Evolutionary conservation across 2,888 invertebrate species (phyloP).

Genomic region (Dermolepida albohirtum): DNA sequence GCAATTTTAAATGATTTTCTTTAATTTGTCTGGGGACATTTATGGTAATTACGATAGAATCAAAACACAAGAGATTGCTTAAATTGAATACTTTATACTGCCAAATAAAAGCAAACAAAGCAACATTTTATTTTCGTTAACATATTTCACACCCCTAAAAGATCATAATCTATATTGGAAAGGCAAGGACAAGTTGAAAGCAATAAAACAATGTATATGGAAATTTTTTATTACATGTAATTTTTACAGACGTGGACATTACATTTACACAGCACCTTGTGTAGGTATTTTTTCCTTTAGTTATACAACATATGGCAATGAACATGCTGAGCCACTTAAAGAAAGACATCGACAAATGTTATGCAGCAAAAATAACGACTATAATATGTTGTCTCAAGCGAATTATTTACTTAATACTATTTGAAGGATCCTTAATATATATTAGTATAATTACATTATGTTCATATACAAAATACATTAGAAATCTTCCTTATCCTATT

Average conservation of each 20-base stretch:
- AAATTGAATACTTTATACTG: too few relatives aligned
- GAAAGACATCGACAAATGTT: conserved; percentile 4
- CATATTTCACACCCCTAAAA: conserved; percentile 6
- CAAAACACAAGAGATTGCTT: too few relatives aligned
- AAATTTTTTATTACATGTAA: conserved; percentile 39
- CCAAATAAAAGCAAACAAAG: too few relatives aligned
- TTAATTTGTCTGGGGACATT: too few relatives aligned
- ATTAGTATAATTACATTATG: too few relatives aligned
- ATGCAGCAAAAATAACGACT: neutral
- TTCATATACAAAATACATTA: too few relatives aligned
- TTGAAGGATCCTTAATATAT: too few relatives aligned
- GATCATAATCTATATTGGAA: conserved; percentile 8
- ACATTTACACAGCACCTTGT: conserved; percentile 17
- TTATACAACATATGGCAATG: neutral
- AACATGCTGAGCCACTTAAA: conserved; percentile 13
- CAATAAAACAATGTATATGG: conserved; percentile 35
- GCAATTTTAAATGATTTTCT: too few relatives aligned
- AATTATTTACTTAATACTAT: conserved; percentile 4
- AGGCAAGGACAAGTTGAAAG: conserved; percentile 9
- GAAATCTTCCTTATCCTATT: too few relatives aligned
- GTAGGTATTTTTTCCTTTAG: conserved; percentile 3
- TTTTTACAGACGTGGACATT: conserved; percentile 37
- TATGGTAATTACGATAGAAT: too few relatives aligned
- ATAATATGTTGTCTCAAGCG: conserved; percentile 3
- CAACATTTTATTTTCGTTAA: too few relatives aligned